These are phyloP conservation scores for Agriopis marginaria DNA, from an alignment of 2,888 invertebrate species.

Conservation along the genomic window DNA sequence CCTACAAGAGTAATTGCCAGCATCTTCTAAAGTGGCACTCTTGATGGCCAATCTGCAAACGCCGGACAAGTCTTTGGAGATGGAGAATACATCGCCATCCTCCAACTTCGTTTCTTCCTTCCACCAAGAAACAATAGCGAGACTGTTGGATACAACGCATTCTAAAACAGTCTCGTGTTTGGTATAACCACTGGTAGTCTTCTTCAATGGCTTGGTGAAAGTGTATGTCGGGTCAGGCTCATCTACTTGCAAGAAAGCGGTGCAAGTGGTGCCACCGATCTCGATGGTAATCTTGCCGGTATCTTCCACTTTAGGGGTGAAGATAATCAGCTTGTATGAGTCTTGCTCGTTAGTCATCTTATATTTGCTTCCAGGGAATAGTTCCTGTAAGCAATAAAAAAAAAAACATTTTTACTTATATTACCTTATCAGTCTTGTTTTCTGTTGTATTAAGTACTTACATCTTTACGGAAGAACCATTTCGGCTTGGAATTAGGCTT, in stretches of 20 bases:
- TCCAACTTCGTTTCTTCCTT: conserved; percentile 93
- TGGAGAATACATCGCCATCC: conserved; percentile 93
- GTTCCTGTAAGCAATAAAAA: conserved; percentile 88
- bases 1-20: conserved; percentile 95
- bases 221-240: conserved; percentile 98
- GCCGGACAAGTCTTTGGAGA: conserved; percentile 97
- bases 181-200: conserved; percentile 95
- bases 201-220: conserved; percentile 96
- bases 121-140: conserved; percentile 98
- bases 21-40: conserved; percentile 93
- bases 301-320: conserved; percentile 97
- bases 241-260: conserved; percentile 97
- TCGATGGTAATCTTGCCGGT: conserved; percentile 98
- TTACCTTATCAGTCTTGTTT: neutral
- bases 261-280: conserved; percentile 95
- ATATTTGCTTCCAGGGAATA: conserved; percentile 98
- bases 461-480: conserved; percentile 97
- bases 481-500: conserved; percentile 98
- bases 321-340: conserved; percentile 95
- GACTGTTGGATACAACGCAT: conserved; percentile 96
- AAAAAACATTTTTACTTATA: no score
- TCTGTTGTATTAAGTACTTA: conserved; percentile 83
- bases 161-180: conserved; percentile 96
- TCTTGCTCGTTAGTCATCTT: conserved; percentile 98
- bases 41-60: conserved; percentile 95